phyloP scores from a whole-genome alignment of 1,140 invertebrate genomes.

The Lasioglossum baleicum region DNA sequence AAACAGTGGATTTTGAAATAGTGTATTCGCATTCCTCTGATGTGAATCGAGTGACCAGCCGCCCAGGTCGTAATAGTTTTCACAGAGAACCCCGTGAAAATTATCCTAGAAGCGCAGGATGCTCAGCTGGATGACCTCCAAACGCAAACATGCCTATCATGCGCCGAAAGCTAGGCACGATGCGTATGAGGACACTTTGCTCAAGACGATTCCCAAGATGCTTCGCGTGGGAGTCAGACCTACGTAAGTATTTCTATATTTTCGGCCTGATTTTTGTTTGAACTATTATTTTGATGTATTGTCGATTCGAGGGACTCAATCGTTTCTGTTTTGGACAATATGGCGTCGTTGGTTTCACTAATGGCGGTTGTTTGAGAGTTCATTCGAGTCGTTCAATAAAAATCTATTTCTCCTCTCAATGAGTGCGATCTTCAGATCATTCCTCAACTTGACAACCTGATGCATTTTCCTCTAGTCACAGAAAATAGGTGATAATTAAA shows the following conservation, averaged over 20 bases:
- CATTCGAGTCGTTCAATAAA: not conserved
- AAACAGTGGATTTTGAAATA: not conserved
- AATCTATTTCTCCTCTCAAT: too few relatives aligned
- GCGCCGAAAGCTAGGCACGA: not conserved
- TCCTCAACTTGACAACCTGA: too few relatives aligned
- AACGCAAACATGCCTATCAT: not conserved
- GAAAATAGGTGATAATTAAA: not conserved
- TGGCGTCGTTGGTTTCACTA: not conserved
- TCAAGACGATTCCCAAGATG: slow-evolving; percentile 9
- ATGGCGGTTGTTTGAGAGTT: not conserved
- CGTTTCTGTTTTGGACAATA: not conserved
- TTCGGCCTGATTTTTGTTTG: not conserved
- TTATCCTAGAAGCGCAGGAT: not conserved
- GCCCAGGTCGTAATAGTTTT: not conserved
- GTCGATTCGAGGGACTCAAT: not conserved
- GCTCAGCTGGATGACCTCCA: slow-evolving; percentile 21
- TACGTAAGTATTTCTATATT: slow-evolving; percentile 34
- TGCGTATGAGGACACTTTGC: not conserved
- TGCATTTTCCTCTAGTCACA: not conserved
- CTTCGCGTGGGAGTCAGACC: slow-evolving; percentile 8
- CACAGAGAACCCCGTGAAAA: not conserved
- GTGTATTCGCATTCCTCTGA: too few relatives aligned
- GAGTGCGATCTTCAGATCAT: too few relatives aligned
- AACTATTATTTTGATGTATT: too few relatives aligned
- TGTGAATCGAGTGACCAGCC: not conserved